Conservation (phyloP, 2,797 vertebrate genomes). For the Aplochiton taeniatus region DNA sequence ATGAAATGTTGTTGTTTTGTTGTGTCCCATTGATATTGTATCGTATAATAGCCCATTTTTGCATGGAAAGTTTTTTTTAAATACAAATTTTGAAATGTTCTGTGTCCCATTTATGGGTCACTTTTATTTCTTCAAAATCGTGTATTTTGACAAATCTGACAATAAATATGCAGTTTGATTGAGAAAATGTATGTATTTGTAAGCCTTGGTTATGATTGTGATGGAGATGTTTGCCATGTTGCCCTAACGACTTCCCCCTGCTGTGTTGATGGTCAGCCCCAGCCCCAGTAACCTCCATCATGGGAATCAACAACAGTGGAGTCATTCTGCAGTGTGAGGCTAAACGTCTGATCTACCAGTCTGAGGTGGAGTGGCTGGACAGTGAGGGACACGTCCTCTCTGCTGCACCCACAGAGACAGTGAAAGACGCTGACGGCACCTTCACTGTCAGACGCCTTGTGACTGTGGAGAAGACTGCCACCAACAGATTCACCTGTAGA, state of each 20-base stretch:
- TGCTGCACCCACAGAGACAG: neutral
- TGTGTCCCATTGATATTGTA: too few species aligned
- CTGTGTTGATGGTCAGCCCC: neutral
- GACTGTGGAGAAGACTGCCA: neutral
- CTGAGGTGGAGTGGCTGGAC: constrained; percentile 27
- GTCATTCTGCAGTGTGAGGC: constrained; percentile 25
- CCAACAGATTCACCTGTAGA: neutral
- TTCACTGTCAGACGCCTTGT: neutral
- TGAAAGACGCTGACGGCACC: neutral
- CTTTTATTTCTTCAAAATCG: too few species aligned
- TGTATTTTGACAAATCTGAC: too few species aligned
- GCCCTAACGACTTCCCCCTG: too few species aligned
- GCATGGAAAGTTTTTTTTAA: too few species aligned
- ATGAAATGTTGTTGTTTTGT: too few species aligned
- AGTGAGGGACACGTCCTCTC: neutral
- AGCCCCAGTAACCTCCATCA: constrained; percentile 17
- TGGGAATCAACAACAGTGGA: constrained; percentile 7
- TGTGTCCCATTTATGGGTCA: too few species aligned
- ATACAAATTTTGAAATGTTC: neutral
- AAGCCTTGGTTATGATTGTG: neutral
- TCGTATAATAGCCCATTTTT: too few species aligned
- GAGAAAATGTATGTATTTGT: too few species aligned
- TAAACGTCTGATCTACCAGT: constrained; percentile 17
- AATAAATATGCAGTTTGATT: too few species aligned
- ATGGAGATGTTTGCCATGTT: too few species aligned